Base-by-base conservation (phyloP, 2,888 invertebrate genomes). In the Petrolisthes manimaculis region DNA sequence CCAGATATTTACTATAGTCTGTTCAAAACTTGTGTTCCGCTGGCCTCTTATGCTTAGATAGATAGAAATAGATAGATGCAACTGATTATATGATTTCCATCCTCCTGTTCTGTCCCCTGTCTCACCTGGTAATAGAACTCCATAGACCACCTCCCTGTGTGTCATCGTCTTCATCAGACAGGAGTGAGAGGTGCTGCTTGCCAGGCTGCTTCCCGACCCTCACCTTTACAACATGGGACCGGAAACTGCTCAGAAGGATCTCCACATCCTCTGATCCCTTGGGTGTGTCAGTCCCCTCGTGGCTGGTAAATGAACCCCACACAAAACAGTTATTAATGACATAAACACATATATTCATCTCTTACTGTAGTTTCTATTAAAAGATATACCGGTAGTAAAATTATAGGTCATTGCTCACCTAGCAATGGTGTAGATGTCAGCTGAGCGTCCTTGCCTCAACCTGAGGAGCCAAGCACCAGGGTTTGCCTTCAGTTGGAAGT, bases 401-500 rank as follows among this genome's bases (percentile, higher is more conserved):
- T 21, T 21, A 79, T 6, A 54, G 21, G 55, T 5, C 5, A 54
- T 79, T 21, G 18, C 83, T 88, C 12, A 91, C 91, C 90, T 91
- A 75, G 93, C 95, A 92, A 99, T 97, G 92, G 97, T 96, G 93
- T 99, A 99, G 91, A 99, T 97, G 89, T 99, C 99, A 2, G 96
- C 95, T 3, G 99, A 99, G 91, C 98, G 95, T 6, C 99, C 99
- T 80, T 98, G 97, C 56, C 99, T 94, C 5, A 99, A 94, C 5
- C 96, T 94, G 89, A 99, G 93, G 51, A 96, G 94, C 99, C 99
- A 99, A 12, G 97, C 97, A 0, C 99, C 99, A 1, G 99, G 99
- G 93, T 97, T 98, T 0, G 99, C 99, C 94, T 99, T 99, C 56
- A 99, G 94, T 94, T 98, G 98, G 94, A 99, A 99, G 94, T 99